A percentile compares a stretch with the other conserved stretches of the same genome.
phyloP scores from a whole-genome alignment of 2,113 vertebrate genomes.

The Ctenodactylus gundi region DNA sequence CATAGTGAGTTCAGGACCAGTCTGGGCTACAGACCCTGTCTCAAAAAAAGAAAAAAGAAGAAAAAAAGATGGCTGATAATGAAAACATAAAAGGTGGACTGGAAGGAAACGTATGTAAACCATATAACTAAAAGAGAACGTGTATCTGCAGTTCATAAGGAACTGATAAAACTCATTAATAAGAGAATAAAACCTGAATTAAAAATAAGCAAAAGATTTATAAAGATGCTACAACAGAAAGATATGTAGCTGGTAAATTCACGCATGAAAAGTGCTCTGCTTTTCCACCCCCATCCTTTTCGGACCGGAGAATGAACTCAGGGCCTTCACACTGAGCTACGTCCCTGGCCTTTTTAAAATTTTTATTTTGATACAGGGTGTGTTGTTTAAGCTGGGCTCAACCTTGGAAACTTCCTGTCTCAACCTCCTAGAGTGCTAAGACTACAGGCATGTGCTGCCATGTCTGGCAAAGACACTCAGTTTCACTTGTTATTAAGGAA shows the following conservation, averaged over 20 bases:
- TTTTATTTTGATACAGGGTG: too few relatives aligned
- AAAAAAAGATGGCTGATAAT: constrained; percentile 19
- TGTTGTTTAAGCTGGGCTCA: too few relatives aligned
- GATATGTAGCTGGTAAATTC: background rate
- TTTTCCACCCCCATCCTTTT: too few relatives aligned
- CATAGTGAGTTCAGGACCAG: too few relatives aligned
- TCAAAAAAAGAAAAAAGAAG: too few relatives aligned
- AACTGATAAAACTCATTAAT: background rate
- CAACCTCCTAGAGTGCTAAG: too few relatives aligned
- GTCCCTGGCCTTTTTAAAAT: too few relatives aligned
- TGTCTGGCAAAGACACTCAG: background rate
- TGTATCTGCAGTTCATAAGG: background rate
- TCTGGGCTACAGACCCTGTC: too few relatives aligned
- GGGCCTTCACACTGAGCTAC: too few relatives aligned
- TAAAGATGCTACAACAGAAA: background rate
- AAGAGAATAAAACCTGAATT: background rate
- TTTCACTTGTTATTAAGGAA: constrained; percentile 7
- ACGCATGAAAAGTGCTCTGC: background rate
- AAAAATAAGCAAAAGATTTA: constrained; percentile 29
- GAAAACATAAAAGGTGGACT: background rate
- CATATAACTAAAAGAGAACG: background rate
- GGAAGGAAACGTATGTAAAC: constrained; percentile 7
- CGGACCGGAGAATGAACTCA: too few relatives aligned
- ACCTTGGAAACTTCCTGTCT: too few relatives aligned
- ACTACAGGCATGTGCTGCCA: too few relatives aligned